Evolutionary conservation across 2,113 vertebrate species (phyloP).

Genomic region (Harpagus bidentatus): DNA sequence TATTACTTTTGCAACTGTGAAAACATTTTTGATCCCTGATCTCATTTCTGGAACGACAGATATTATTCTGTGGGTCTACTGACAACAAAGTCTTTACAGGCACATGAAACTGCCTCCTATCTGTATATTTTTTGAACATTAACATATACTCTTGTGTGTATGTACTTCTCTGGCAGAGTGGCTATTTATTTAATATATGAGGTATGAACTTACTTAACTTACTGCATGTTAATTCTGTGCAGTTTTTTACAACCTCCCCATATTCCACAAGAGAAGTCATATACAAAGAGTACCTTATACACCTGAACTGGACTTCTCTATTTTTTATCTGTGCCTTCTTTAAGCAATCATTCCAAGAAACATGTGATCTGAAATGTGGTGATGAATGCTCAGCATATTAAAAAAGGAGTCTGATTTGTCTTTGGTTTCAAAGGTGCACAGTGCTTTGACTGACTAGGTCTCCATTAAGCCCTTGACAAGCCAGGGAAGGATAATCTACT

Average conservation of each 20-base stretch:
- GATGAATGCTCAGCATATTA: background rate
- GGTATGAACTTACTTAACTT: background rate
- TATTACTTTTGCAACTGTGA: constrained; percentile 56
- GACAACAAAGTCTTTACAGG: background rate
- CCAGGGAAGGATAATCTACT: background rate
- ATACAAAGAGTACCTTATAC: background rate
- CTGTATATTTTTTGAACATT: constrained; percentile 11
- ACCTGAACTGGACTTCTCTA: background rate
- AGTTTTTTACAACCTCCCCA: background rate
- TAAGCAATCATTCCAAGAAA: background rate
- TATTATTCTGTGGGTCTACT: background rate
- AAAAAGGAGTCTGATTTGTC: background rate
- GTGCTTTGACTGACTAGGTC: background rate
- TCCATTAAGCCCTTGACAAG: background rate
- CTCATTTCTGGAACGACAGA: constrained; percentile 12
- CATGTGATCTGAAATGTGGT: background rate
- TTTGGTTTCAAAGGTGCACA: background rate
- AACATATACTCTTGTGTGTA: background rate
- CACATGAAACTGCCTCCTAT: background rate
- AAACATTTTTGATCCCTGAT: constrained; percentile 66
- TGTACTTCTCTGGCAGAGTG: background rate
- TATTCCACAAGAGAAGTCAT: background rate
- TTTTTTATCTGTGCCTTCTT: background rate
- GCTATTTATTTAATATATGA: background rate
- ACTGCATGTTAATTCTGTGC: background rate